phyloP scores from a whole-genome alignment of 2,888 invertebrate species.

The Sminthurides aquaticus region DNA sequence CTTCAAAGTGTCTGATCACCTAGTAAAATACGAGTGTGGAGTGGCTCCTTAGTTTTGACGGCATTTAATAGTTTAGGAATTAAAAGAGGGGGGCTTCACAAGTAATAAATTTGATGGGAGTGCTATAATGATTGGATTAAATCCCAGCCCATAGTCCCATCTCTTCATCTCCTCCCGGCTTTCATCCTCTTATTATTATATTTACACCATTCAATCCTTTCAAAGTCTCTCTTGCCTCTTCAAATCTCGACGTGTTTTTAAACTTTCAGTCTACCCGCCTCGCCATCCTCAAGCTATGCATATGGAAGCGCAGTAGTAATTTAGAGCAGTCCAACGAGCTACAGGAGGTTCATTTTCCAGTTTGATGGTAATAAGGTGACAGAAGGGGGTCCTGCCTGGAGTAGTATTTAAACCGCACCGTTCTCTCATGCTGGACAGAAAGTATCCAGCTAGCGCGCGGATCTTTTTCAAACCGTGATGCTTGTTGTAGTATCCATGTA shows the following conservation, averaged over 20 bases:
- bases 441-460: too few relatives aligned
- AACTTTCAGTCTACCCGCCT: too few relatives aligned
- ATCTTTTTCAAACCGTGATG: conserved; percentile 7
- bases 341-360: conserved; percentile 40
- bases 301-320: conserved; percentile 20
- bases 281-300: too few relatives aligned
- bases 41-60: background rate
- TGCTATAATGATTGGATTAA: background rate
- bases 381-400: conserved; percentile 24
- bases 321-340: conserved; percentile 3
- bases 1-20: background rate
- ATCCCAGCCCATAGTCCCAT: too few relatives aligned
- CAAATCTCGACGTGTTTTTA: too few relatives aligned
- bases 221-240: too few relatives aligned
- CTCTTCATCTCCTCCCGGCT: background rate
- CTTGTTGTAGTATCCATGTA: too few relatives aligned
- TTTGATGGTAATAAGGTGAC: conserved; percentile 40
- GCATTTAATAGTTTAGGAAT: background rate
- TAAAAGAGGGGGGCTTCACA: background rate
- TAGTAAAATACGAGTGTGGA: background rate
- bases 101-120: background rate
- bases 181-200: too few relatives aligned
- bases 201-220: too few relatives aligned
- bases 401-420: too few relatives aligned
- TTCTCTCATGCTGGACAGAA: too few relatives aligned